Percentiles rank a stretch among this genome's conserved stretches.
Conservation (phyloP, 2,113 vertebrate genomes). For the Ammodramus savannarum region DNA sequence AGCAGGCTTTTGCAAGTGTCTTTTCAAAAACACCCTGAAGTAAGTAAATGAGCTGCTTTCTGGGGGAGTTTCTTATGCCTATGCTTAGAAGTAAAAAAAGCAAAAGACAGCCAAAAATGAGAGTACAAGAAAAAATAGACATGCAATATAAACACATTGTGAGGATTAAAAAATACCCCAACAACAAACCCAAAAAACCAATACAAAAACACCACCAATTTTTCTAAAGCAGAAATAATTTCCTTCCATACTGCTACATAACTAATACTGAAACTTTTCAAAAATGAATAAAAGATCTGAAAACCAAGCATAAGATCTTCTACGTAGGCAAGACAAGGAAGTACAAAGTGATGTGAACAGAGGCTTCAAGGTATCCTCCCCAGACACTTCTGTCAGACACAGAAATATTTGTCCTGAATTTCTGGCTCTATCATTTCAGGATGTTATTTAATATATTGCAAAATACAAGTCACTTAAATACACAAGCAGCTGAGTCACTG, state of each 20-base stretch:
- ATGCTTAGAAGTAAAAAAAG: background rate
- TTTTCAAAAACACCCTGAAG: background rate
- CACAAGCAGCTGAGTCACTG: background rate
- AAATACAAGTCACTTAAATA: background rate
- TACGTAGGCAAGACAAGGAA: background rate
- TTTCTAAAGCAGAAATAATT: background rate
- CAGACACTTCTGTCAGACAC: background rate
- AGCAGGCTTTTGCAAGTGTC: background rate
- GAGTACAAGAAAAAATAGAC: background rate
- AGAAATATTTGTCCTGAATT: background rate
- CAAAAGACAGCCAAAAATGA: background rate
- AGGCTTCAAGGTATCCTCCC: background rate
- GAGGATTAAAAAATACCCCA: background rate
- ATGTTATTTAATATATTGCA: background rate
- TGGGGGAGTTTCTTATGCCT: background rate
- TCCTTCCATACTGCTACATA: background rate
- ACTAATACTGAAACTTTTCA: background rate
- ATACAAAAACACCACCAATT: background rate
- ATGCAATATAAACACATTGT: background rate
- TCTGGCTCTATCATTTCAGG: background rate
- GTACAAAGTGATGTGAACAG: background rate
- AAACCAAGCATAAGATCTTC: background rate
- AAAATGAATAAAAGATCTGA: background rate
- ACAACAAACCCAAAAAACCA: background rate
- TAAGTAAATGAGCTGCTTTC: background rate